Conservation (phyloP, 2,888 invertebrate genomes). For the Xestobium rufovillosum region DNA sequence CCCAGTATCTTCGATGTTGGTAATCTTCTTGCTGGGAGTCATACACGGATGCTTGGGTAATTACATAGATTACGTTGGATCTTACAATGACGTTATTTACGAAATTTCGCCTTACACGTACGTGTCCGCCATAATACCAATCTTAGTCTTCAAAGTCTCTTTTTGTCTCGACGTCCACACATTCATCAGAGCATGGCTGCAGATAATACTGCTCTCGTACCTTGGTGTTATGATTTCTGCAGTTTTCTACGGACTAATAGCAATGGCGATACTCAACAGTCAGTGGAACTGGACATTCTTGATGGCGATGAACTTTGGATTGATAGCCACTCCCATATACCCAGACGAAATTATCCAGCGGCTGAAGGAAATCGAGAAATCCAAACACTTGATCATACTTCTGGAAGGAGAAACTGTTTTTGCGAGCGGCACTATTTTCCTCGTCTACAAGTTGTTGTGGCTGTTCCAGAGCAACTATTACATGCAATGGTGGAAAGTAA, state of each 20-base stretch:
- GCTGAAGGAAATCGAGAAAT: background rate
- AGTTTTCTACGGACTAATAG: background rate
- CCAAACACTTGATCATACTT: background rate
- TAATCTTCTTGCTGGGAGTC: no score
- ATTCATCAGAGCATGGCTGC: background rate
- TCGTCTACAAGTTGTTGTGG: no score
- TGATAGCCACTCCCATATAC: background rate
- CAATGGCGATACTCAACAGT: background rate
- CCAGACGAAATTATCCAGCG: background rate
- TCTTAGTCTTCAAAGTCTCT: background rate
- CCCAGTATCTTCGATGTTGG: no score
- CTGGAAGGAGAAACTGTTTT: slow-evolving; percentile 1
- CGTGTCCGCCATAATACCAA: slow-evolving; percentile 1
- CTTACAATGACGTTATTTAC: no score
- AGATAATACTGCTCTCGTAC: background rate
- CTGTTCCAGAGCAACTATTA: no score
- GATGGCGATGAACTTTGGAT: background rate
- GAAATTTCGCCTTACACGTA: no score
- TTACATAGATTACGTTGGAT: no score
- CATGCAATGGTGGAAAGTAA: no score
- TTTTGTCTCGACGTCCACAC: slow-evolving; percentile 1
- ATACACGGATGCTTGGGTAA: no score
- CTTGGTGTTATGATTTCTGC: background rate
- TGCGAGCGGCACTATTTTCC: no score
- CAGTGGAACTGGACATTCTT: background rate